Base-by-base conservation (phyloP, 2,888 invertebrate genomes). In the Chymomyza amoena region DNA sequence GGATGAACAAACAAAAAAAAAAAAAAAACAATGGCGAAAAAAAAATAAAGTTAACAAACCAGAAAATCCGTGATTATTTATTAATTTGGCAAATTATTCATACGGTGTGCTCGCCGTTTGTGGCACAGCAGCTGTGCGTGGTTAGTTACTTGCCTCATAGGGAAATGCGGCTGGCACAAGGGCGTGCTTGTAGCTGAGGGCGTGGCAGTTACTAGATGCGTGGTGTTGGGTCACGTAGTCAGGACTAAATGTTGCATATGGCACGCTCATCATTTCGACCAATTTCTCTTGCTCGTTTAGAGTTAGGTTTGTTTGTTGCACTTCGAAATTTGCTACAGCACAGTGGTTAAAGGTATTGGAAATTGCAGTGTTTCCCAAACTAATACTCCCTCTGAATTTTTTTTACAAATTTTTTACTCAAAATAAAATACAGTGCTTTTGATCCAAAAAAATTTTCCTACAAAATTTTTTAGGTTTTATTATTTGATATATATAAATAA, bases 31-130 rank as follows among this genome's bases (percentile, higher is more conserved):
- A 45, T 45, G 13, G 39, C 39, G 7, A 13, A 59, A 56, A 67
- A 51, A 66, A 69, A 68, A 69, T 69, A 73, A 76, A 81, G 79
- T 80, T 82, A 81, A 82, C 82, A 82, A 82, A 79, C 82, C 82
- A 82, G 81, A 82, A 82, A 82, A 82, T 82, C 81, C 82, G 82
- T 82, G 82, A 81, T 82, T 82, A 82, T 82, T 82, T 82, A 82
- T 82, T 82, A 82, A 82, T 82, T 82, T 82, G 82, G 82, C 81
- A 82, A 82, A 82, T 82, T 82, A 82, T 82, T 80, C 81, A 82
- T 82, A 81, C 76, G 75, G 76, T 73, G 79, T 78, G 73, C 76
- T 70, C 7, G 10, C 0, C 28, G 25, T 57, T 57, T 57, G 20
- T 15, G 54, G 15, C 54, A 54, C 67, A 72, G 73, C 74, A 79